These are phyloP conservation scores for Rhizomys pruinosus DNA, from an alignment of 2,113 vertebrate species.

Conservation along the genomic window DNA sequence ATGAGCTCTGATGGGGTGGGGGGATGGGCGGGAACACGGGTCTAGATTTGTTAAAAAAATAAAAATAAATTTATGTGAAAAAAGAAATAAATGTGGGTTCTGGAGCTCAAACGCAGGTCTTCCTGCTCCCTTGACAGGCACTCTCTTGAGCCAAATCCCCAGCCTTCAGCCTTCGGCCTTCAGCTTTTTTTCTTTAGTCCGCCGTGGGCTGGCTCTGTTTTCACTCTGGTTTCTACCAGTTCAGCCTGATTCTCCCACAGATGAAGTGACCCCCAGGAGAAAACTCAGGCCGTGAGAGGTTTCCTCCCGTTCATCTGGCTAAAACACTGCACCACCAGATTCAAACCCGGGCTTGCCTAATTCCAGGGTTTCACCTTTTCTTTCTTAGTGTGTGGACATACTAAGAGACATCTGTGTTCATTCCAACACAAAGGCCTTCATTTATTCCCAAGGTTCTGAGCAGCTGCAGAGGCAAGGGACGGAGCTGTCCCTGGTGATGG, in stretches of 20 bases:
- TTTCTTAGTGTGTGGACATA: rapidly evolving
- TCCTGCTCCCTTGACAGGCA: no score
- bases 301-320: background rate
- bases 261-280: background rate
- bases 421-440: background rate
- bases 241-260: background rate
- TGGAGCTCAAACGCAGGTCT: no score
- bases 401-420: background rate
- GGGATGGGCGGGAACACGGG: no score
- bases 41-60: no score
- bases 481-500: background rate
- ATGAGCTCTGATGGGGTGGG: no score
- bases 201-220: no score
- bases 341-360: background rate
- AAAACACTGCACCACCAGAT: background rate
- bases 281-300: background rate
- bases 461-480: background rate
- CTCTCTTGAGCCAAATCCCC: no score
- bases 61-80: no score
- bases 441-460: background rate
- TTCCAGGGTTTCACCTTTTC: background rate
- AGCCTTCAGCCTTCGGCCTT: no score
- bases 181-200: no score
- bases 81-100: no score
- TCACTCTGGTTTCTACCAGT: background rate